Base-by-base conservation (phyloP, 2,113 vertebrate species). In the Corythaixoides concolor region DNA sequence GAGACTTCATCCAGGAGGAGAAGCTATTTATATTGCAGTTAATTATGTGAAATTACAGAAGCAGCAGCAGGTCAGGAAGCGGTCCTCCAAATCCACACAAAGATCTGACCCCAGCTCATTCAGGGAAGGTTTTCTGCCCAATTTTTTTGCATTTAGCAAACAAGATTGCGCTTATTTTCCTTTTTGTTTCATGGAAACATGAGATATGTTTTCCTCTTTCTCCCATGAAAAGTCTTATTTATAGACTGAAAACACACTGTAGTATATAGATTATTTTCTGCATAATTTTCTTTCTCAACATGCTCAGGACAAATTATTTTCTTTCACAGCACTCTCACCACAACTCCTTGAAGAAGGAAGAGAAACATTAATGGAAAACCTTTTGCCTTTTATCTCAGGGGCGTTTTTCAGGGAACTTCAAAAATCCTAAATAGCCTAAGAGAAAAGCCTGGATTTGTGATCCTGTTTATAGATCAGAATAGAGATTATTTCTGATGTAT, bases 1-100 rank as follows among this genome's bases (percentile, higher is more conserved):
- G 62, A 93, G 82, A 88, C 68, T 85, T 94, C 73, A 73, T 82
- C 83, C 73, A 95, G 77, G 63, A 97, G 72, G 20, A 80, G n/a
- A 66, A 89, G 82, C 76, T 91, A 94, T 90, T 96, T 88, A 82
- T 96, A 72, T 68, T 82, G 62, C 56, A 72, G 83, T 32, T 84
- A 93, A 78, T 93, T 45, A 89, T 27, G 23, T 83, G 89, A 94
- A 93, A 92, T 69, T 77, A 88, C 30, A 90, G 82, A 88, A 85
- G 27, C 6, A 60, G 45, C 74, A 63, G 83, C 63, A 91, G 78
- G 76, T 89, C 80, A 95, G 68, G 84, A 95, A 88, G 62, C 1
- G 20, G 72, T 24, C 7, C 17, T 68, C 37, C 12, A 84, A 37
- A 83, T 63, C 19, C 53, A 37, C 18, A 18, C 32, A 70, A 17